Conservation (phyloP, 2,888 invertebrate species). For the Crocallis elinguaria region DNA sequence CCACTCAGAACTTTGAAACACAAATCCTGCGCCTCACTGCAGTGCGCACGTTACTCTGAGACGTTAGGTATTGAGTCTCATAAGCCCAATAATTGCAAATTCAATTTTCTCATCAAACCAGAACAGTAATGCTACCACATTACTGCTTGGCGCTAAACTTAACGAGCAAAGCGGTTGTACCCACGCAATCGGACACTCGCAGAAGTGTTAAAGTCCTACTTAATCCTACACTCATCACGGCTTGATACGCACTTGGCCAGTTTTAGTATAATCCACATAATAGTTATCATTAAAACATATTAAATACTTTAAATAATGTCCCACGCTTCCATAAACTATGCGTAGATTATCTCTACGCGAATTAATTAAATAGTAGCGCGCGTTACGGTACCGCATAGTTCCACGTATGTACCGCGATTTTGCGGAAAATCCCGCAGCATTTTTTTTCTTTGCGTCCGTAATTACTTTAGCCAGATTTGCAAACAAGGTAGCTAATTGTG, state of each 20-base stretch:
- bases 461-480: slow-evolving; percentile 29
- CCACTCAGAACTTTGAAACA: too few species aligned
- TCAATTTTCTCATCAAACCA: too few species aligned
- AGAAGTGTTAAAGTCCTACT: too few species aligned
- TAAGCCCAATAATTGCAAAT: too few species aligned
- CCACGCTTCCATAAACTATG: slow-evolving; percentile 28
- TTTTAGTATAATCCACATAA: not conserved
- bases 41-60: too few species aligned
- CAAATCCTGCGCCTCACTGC: too few species aligned
- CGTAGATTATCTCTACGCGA: slow-evolving; percentile 32
- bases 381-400: slow-evolving; percentile 30
- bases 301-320: slow-evolving; percentile 22
- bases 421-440: slow-evolving; percentile 26
- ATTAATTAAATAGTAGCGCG: slow-evolving; percentile 32
- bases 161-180: too few species aligned
- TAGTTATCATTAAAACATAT: slow-evolving; percentile 13
- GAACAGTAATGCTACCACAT: too few species aligned
- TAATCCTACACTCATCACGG: too few species aligned
- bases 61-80: too few species aligned
- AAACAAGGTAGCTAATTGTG: slow-evolving; percentile 29
- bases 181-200: too few species aligned
- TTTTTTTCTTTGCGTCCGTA: slow-evolving; percentile 25
- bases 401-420: slow-evolving; percentile 28
- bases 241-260: not conserved
- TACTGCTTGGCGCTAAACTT: too few species aligned